Conservation (phyloP, 1,140 invertebrate species). For the Meloidogyne floridensis region DNA sequence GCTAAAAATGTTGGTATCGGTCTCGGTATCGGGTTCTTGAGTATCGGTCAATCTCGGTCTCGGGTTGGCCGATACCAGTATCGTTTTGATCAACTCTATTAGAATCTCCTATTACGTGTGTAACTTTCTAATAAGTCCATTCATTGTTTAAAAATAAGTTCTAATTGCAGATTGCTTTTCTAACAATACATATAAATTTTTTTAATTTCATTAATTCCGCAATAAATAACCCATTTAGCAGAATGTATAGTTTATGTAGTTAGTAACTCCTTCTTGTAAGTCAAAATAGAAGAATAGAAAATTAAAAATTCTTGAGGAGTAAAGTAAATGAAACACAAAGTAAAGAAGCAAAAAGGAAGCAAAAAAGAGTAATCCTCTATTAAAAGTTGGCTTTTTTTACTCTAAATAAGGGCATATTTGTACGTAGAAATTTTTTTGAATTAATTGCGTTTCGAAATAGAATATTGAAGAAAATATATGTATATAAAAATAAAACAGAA, state of each 20-base stretch:
- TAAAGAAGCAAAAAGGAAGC: neutral
- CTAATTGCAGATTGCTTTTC: too few species aligned
- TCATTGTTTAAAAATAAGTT: too few species aligned
- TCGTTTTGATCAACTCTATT: too few species aligned
- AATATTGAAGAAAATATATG: neutral
- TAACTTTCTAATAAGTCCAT: too few species aligned
- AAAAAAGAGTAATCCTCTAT: neutral
- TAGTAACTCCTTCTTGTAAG: neutral
- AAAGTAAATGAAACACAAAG: neutral
- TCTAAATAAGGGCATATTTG: neutral
- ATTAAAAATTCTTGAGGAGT: neutral
- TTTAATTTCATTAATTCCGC: too few species aligned
- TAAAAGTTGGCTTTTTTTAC: conserved; percentile 1
- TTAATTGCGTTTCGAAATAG: neutral
- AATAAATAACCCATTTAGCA: too few species aligned
- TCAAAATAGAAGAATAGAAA: neutral
- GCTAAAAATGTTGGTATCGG: too few species aligned
- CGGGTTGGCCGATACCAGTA: too few species aligned
- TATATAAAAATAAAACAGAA: conserved; percentile 1
- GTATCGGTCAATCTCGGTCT: too few species aligned
- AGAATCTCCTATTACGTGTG: too few species aligned
- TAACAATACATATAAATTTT: too few species aligned
- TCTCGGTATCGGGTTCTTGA: too few species aligned
- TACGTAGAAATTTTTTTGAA: neutral
- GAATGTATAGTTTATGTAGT: neutral